phyloP scores from a whole-genome alignment of 2,113 vertebrate genomes.

The Lophochroa leadbeateri region DNA sequence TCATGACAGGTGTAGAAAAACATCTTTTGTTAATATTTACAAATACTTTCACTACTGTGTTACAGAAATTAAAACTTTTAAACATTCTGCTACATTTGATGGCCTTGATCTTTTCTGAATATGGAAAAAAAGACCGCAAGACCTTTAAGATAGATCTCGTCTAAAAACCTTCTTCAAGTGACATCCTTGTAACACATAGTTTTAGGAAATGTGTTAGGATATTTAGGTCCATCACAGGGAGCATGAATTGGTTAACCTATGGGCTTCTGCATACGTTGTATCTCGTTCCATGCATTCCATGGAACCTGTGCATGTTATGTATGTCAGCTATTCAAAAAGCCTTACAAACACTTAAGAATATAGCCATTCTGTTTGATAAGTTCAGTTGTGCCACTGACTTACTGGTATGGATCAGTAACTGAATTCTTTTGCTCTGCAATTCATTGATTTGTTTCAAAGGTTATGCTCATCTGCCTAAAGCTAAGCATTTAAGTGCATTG shows the following conservation, averaged over 20 bases:
- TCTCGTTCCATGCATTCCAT: not conserved
- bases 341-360: not conserved
- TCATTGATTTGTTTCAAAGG: not conserved
- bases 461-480: not conserved
- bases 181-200: not conserved
- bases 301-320: not conserved
- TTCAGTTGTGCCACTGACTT: not conserved
- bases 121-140: not conserved
- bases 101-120: not conserved
- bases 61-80: not conserved
- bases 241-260: not conserved
- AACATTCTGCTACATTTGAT: not conserved
- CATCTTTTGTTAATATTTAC: not conserved
- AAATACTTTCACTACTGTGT: not conserved
- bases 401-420: not conserved
- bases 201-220: not conserved
- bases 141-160: not conserved
- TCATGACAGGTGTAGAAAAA: not conserved
- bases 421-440: not conserved
- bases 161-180: not conserved
- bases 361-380: not conserved
- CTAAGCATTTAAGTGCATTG: not conserved
- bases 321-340: not conserved
- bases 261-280: fast-evolving
- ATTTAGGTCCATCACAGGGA: not conserved